These are phyloP conservation scores for Fundulus diaphanus DNA, from an alignment of 2,797 vertebrate species.

Conservation along the genomic window DNA sequence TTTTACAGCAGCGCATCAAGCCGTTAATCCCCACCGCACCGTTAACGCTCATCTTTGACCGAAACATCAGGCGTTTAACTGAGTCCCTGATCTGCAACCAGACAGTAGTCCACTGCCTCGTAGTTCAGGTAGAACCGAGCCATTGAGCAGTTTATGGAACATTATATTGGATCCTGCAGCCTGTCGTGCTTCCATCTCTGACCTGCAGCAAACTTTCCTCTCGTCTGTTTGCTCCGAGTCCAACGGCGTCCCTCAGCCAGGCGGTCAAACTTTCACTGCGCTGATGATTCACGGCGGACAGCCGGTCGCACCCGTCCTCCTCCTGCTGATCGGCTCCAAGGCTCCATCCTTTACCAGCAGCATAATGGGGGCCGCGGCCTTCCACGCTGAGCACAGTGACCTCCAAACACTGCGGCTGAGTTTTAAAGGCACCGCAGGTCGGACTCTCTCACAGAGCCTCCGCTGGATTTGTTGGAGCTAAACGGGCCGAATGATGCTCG, in stretches of 20 bases:
- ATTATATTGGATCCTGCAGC: neutral
- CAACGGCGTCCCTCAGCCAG: neutral
- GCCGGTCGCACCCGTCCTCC: neutral
- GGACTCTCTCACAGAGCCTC: neutral
- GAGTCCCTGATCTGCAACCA: neutral
- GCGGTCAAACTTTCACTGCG: no score
- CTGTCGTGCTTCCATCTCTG: no score
- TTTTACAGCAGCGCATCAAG: no score
- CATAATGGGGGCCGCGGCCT: conserved; percentile 39
- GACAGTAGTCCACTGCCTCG: neutral
- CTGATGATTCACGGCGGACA: no score
- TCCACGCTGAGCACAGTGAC: conserved; percentile 55
- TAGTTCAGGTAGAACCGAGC: no score
- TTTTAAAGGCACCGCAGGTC: neutral
- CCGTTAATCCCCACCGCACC: no score
- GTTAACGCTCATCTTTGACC: no score
- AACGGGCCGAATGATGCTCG: neutral
- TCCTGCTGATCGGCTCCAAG: conserved; percentile 30
- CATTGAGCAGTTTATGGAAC: neutral
- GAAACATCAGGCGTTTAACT: neutral
- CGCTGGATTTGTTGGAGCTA: neutral
- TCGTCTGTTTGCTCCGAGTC: neutral
- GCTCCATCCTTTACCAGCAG: conserved; percentile 55
- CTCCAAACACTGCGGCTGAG: conserved; percentile 41
- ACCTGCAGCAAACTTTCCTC: no score